Evolutionary conservation across 2,797 vertebrate species (phyloP), one percentile per base, ranked within the genome.

Genomic region (Distichodus sexfasciatus): DNA sequence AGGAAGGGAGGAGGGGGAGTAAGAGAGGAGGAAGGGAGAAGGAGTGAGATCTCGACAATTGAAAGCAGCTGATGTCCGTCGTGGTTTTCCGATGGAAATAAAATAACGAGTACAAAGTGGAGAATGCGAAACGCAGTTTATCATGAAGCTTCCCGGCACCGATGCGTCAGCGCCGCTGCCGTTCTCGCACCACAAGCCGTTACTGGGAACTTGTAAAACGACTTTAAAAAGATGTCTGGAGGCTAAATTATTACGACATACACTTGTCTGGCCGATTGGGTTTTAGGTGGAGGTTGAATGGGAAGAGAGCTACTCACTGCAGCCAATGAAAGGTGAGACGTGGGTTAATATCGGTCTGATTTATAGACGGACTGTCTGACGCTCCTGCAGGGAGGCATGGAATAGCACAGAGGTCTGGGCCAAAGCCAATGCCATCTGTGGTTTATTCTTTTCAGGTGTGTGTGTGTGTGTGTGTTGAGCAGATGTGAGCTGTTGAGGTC

Each of bases 11-110:
- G 54, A 61, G 29, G 40, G 60, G 40, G 24, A 24, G 23, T 28
- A 35, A 65, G 46, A 31, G 51, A 51, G 17, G 54, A 15, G 4
- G 62, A 58, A 46, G 12, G 12, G 28, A 63, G 12, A 12, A 40
- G 62, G 35, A 48, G 50, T 31, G 54, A 64, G 50, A 55, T 15
- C 15, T 57, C 31, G 23, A 47, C 71, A 77, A 78, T 78, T 59
- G 38, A 70, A 80, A 69, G 71, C 77, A 77, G 78, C 78, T 72
- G 74, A 75, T 74, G 46, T 50, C 41, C 7, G 61, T 11, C 40
- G 31, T 3, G 67, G 50, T 47, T 35, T 66, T 63, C 38, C 33
- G 41, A 46, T 24, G 31, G 36, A 67, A 70, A 47, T 31, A 43
- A 65, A 67, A 21, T n/a, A 61, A 15, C 11, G 24, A 65, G 53